Conservation (phyloP, 2,888 invertebrate genomes). For the Stenchaetothrips biformis region DNA sequence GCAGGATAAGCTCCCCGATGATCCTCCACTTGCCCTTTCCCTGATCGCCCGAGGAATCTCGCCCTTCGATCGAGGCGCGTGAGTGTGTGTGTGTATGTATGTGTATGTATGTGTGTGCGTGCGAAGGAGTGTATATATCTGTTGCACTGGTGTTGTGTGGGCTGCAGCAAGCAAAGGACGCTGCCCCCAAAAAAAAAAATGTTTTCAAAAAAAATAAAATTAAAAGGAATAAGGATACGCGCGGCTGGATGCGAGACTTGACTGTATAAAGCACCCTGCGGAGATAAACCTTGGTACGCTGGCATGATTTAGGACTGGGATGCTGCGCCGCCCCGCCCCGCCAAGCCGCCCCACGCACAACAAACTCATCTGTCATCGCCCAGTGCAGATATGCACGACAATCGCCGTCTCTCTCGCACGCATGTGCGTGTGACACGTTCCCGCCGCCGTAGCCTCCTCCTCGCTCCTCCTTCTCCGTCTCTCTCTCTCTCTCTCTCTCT, state of each 20-base stretch:
- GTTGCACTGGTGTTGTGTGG: background rate
- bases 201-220: background rate
- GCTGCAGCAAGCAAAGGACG: background rate
- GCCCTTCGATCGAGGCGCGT: background rate
- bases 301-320: constrained; percentile 2
- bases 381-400: background rate
- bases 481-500: background rate
- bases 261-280: background rate
- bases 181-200: background rate
- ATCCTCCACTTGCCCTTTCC: background rate
- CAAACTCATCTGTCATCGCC: constrained; percentile 17
- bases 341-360: background rate
- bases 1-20: too few relatives aligned
- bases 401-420: background rate
- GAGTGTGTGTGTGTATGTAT: background rate
- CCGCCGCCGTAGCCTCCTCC: background rate
- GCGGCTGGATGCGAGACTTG: background rate
- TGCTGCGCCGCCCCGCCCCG: background rate
- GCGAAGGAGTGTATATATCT: background rate
- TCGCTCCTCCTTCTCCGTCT: background rate
- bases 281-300: constrained; percentile 11
- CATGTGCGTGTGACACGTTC: constrained; percentile 7
- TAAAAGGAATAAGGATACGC: background rate
- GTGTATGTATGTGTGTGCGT: background rate
- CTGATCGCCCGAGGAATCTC: background rate